Conservation (phyloP, 2,888 invertebrate genomes). For the Acrobasis consociella region DNA sequence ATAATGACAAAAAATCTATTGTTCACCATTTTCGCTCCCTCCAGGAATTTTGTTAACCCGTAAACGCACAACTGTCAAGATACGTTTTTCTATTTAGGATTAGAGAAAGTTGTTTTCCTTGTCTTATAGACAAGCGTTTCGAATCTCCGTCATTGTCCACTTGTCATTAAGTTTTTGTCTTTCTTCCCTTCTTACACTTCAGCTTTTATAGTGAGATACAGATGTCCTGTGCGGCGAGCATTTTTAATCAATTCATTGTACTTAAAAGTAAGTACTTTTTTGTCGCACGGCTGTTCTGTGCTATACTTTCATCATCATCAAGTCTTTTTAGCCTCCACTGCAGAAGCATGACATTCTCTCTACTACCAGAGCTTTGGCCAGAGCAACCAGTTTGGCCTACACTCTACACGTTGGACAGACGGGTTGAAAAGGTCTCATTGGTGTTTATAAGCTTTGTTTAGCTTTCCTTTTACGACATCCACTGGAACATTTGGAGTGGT, state of each 20-base stretch:
- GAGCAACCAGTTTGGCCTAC: too few species aligned
- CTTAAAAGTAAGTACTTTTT: too few species aligned
- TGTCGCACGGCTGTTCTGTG: too few species aligned
- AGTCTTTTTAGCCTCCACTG: too few species aligned
- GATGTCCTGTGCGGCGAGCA: neutral
- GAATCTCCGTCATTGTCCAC: slow-evolving; percentile 79
- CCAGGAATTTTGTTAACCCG: slow-evolving; percentile 16
- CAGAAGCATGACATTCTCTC: too few species aligned
- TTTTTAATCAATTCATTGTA: neutral
- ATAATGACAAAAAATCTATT: neutral
- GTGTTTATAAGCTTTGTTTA: too few species aligned
- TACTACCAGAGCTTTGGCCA: too few species aligned
- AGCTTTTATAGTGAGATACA: slow-evolving; percentile 46
- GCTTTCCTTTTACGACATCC: too few species aligned
- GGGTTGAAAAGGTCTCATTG: too few species aligned
- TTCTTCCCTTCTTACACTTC: slow-evolving; percentile 65
- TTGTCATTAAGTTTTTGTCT: slow-evolving; percentile 82
- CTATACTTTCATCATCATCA: too few species aligned
- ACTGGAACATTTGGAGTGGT: too few species aligned
- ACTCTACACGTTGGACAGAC: too few species aligned
- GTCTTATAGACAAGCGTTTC: slow-evolving; percentile 74
- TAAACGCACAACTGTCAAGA: slow-evolving; percentile 32
- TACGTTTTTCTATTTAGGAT: slow-evolving; percentile 55
- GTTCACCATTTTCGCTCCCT: neutral
- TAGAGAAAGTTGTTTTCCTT: slow-evolving; percentile 53